Conservation (phyloP, 2,888 invertebrate species). For the Melikaiella ostensackeni region DNA sequence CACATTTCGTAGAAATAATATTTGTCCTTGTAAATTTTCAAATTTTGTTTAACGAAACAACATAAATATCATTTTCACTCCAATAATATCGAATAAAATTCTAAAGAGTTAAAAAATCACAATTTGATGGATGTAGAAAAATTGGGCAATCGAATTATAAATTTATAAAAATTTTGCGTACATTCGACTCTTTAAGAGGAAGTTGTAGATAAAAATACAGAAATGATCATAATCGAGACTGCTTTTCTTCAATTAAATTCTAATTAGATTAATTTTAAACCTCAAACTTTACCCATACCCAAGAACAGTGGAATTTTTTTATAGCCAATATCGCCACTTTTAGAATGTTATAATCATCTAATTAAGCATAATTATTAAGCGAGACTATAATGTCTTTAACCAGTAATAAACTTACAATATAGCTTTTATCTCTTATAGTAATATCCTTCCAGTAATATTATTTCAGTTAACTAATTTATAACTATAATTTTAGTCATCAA, state of each 20-base stretch:
- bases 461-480: neutral
- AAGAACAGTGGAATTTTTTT: neutral
- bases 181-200: neutral
- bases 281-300: conserved; percentile 4
- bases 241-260: neutral
- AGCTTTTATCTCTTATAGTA: neutral
- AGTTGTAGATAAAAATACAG: neutral
- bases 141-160: neutral
- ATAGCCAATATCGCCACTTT: conserved; percentile 11
- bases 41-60: conserved; percentile 25
- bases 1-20: conserved; percentile 31
- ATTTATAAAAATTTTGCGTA: neutral
- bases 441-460: conserved; percentile 7
- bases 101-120: neutral
- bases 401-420: conserved; percentile 11
- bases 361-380: conserved; percentile 28
- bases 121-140: neutral
- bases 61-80: neutral
- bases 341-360: conserved; percentile 14
- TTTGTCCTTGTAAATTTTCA: neutral
- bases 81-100: too few relatives aligned
- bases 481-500: conserved; percentile 14
- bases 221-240: neutral
- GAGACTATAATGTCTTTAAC: conserved; percentile 34
- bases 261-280: conserved; percentile 10